Evolutionary conservation across 2,113 vertebrate species (phyloP), one percentile per base, ranked within the genome.

Genomic region (Caranx ignobilis): DNA sequence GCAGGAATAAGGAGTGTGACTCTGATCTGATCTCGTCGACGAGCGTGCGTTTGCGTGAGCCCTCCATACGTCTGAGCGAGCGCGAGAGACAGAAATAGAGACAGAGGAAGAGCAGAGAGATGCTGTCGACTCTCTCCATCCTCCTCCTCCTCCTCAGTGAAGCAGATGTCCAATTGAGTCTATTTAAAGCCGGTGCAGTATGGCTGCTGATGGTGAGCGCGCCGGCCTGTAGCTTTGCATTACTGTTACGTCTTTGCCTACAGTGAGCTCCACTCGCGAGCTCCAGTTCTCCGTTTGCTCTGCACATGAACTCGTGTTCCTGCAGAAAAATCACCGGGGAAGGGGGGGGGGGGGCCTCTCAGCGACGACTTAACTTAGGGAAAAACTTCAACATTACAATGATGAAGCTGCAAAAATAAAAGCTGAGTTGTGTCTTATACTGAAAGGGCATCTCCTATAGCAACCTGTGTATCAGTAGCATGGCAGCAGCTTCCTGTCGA

Each of bases 161-260:
- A 90, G 92, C 92, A 94, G 92, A 92, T 92, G 92, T 93, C 92
- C 92, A 89, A 89, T 82, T 87, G 77, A 84, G 85, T 90, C 91
- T 93, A 91, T 93, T 92, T 93, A 88, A 93, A 92, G 86, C 77
- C 55, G 9, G 45, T 26, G 85, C 84, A 19, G 83, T 73, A 55
- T 47, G 77, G 83, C 75, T 81, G 82, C 76, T 62, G 86, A 79
- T 86, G 86, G 79, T 76, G 81, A 77, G 81, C 71, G 69, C 63
- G 47, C 57, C 26, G 9, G 48, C 79, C 86, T 89, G 87, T 83
- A 85, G 71, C 81, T 83, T 76, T 71, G 71, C 74, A 88, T 92
- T 83, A 84, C 57, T 3, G 77, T 78, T 82, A 63, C 6, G 77
- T 82, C 83, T 71, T 71, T 70, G 71, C 83, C 77, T 67, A 34